phyloP scores from a whole-genome alignment of 2,113 vertebrate species.

The Malaclemys terrapin region DNA sequence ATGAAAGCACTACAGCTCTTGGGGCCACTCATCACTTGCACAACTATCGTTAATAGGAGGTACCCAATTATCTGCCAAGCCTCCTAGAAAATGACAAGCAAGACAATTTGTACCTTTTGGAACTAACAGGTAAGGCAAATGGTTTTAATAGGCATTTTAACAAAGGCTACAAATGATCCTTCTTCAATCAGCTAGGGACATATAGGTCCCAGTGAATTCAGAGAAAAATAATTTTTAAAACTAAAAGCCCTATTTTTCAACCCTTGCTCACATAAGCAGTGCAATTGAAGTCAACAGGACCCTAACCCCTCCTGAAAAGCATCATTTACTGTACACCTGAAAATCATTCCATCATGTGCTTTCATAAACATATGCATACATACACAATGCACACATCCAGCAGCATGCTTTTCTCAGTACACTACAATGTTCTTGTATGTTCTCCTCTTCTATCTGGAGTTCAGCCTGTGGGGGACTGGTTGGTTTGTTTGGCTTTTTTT shows the following conservation, averaged over 20 bases:
- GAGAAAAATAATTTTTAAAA: not conserved
- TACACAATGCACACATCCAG: not conserved
- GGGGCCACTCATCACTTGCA: constrained; percentile 42
- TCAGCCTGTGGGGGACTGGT: fast-evolving
- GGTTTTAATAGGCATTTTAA: constrained; percentile 2
- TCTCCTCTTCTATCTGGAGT: not conserved
- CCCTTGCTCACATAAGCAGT: not conserved
- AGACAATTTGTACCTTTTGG: fast-evolving
- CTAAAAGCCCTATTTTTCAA: not conserved
- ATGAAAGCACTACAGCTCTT: not conserved
- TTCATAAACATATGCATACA: not conserved
- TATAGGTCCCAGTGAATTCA: not conserved
- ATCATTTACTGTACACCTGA: not conserved
- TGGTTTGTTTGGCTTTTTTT: not conserved
- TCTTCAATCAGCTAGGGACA: not conserved
- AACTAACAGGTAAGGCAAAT: fast-evolving
- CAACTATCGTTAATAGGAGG: not conserved
- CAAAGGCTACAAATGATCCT: not conserved
- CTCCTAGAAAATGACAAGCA: constrained; percentile 33
- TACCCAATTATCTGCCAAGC: constrained; percentile 24
- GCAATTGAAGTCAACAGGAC: not conserved
- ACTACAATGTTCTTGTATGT: fast-evolving
- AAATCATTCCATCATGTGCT: fast-evolving
- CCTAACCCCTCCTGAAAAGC: not conserved
- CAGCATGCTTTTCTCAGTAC: not conserved